These are phyloP conservation scores for Lutjanus erythropterus DNA, from an alignment of 2,113 vertebrate genomes.

Conservation along the genomic window DNA sequence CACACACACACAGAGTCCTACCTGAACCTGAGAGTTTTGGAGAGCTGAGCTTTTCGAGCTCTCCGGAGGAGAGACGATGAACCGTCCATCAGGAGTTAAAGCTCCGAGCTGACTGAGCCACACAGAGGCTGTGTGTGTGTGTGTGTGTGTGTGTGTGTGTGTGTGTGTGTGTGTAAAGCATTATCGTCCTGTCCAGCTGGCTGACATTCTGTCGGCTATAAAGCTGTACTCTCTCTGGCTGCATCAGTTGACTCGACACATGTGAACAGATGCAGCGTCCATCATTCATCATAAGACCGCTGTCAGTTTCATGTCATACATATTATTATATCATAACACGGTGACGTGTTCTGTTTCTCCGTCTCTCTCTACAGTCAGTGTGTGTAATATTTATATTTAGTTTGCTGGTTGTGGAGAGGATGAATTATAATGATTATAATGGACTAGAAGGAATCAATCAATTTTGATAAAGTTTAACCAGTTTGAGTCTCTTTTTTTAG, in stretches of 20 bases:
- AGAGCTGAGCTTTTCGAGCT: slow-evolving; percentile 64
- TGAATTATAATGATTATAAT: no score
- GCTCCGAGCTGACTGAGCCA: slow-evolving; percentile 41
- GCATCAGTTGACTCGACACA: background rate
- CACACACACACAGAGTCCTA: slow-evolving; percentile 26
- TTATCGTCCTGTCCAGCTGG: slow-evolving; percentile 59
- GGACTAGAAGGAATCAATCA: no score
- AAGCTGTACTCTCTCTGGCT: slow-evolving; percentile 2
- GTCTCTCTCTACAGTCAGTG: no score
- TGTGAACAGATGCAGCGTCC: background rate
- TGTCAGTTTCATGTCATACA: no score
- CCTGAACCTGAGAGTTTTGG: slow-evolving; percentile 79
- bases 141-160: slow-evolving; percentile 13
- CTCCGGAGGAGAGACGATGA: slow-evolving; percentile 80
- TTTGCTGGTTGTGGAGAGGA: no score
- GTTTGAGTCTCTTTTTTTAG: no score
- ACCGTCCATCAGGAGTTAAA: slow-evolving; percentile 58
- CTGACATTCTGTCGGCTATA: slow-evolving; percentile 34
- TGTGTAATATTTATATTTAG: no score
- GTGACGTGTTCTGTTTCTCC: no score
- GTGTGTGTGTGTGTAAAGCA: slow-evolving; percentile 21
- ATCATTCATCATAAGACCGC: background rate
- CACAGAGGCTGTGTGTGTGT: slow-evolving; percentile 6
- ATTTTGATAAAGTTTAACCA: no score
- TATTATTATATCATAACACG: no score